These are phyloP conservation scores for Littorina saxatilis DNA, from an alignment of 1,140 invertebrate species.

Conservation along the genomic window DNA sequence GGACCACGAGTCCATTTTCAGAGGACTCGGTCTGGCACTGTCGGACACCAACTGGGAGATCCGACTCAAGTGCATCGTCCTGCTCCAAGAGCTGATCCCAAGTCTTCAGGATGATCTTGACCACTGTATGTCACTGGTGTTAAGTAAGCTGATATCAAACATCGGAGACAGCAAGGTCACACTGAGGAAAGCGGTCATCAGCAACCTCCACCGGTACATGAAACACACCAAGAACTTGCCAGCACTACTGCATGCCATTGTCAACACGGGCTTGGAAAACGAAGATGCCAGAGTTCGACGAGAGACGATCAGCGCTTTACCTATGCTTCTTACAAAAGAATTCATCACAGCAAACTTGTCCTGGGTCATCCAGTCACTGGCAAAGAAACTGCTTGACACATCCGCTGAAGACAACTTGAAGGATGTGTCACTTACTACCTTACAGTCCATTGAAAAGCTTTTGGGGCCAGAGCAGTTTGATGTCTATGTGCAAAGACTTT, in stretches of 20 bases:
- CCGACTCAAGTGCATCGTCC: conserved; percentile 71
- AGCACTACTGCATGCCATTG: conserved; percentile 65
- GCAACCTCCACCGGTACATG: conserved; percentile 74
- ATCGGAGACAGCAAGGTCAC: conserved; percentile 73
- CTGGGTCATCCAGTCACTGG: conserved; percentile 69
- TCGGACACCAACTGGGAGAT: conserved; percentile 73
- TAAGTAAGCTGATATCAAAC: conserved; percentile 71
- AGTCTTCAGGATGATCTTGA: conserved; percentile 72
- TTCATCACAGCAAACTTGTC: conserved; percentile 70
- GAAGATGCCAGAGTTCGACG: conserved; percentile 67
- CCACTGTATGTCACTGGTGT: conserved; percentile 69
- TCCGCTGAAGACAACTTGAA: conserved; percentile 69
- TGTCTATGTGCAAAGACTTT: conserved; percentile 67
- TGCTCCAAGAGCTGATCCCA: conserved; percentile 73
- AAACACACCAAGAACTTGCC: conserved; percentile 70
- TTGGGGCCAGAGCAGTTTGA: conserved; percentile 70
- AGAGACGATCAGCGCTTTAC: conserved; percentile 71
- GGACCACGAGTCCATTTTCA: conserved; percentile 70
- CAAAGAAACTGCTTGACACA: conserved; percentile 69
- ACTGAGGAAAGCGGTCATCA: conserved; percentile 70
- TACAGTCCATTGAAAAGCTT: conserved; percentile 69
- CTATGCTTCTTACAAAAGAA: conserved; percentile 74
- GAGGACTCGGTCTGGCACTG: conserved; percentile 67
- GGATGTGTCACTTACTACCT: conserved; percentile 66
- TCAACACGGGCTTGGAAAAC: conserved; percentile 71